Percentiles rank a stretch among this genome's conserved stretches.
These are phyloP conservation scores for Sisyra nigra DNA, from an alignment of 2,888 invertebrate species.

Conservation along the genomic window DNA sequence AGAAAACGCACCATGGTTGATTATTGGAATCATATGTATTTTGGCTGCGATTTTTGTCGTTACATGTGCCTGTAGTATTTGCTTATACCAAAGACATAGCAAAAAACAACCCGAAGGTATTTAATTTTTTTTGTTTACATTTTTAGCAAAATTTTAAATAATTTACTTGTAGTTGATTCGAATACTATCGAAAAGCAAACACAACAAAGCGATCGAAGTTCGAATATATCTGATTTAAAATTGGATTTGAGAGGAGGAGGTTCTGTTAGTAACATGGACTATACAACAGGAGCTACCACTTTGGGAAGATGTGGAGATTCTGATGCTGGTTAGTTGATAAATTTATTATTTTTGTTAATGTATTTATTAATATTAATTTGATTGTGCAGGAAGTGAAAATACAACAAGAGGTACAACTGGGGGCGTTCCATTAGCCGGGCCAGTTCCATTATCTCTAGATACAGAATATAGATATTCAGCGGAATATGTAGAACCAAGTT, in stretches of 20 bases:
- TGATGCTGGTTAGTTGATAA: conserved; percentile 27
- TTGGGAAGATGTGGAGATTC: conserved; percentile 26
- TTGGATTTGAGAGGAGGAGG: conserved; percentile 73
- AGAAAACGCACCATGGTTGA: conserved; percentile 62
- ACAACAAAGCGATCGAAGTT: conserved; percentile 75
- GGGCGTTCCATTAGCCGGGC: conserved; percentile 61
- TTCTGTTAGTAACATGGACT: conserved; percentile 58
- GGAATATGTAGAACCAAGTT: conserved; percentile 63
- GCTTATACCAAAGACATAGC: conserved; percentile 57
- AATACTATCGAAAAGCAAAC: conserved; percentile 39
- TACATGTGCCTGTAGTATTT: conserved; percentile 67
- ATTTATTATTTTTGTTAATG: background rate
- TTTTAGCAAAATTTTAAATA: background rate
- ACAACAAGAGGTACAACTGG: conserved; percentile 26
- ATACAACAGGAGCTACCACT: conserved; percentile 24
- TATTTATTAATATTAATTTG: background rate
- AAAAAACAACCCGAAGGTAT: conserved; percentile 37
- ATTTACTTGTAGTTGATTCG: conserved; percentile 26
- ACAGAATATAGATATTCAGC: conserved; percentile 55
- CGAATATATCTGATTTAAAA: conserved; percentile 84
- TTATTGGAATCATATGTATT: conserved; percentile 54
- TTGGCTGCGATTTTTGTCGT: conserved; percentile 77
- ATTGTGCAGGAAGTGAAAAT: conserved; percentile 6
- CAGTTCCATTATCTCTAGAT: conserved; percentile 54
- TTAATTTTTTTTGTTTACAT: background rate